These are phyloP conservation scores for Sakesphorus luctuosus DNA, from an alignment of 2,113 vertebrate genomes.

Conservation along the genomic window DNA sequence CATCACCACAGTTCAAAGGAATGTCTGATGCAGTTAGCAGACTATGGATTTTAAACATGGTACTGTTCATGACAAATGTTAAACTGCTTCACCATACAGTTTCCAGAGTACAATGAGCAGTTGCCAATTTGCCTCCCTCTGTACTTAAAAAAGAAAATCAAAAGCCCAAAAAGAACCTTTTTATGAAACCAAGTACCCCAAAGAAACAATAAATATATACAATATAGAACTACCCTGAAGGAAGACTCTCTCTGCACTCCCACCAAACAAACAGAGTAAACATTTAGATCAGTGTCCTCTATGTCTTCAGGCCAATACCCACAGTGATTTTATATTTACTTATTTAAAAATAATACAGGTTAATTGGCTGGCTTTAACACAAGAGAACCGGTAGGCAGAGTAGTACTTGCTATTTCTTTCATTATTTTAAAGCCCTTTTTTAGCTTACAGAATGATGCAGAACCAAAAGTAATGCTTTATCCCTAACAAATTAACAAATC, in stretches of 20 bases:
- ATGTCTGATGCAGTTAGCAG: not conserved
- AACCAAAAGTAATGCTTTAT: not conserved
- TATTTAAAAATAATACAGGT: not conserved
- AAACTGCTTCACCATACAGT: not conserved
- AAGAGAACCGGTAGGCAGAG: not conserved
- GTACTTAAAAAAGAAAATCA: not conserved
- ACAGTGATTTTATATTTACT: not conserved
- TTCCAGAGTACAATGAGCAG: not conserved
- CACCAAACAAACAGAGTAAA: not conserved
- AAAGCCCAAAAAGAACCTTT: not conserved
- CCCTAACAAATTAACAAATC: not conserved
- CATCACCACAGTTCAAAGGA: not conserved
- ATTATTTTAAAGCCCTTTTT: not conserved
- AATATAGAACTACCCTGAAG: not conserved
- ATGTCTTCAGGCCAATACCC: not conserved
- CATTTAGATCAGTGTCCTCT: not conserved
- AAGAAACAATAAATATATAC: not conserved
- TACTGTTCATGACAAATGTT: not conserved
- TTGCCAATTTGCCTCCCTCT: not conserved
- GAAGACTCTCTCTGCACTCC: not conserved
- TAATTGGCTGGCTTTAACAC: not conserved
- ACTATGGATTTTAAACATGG: not conserved
- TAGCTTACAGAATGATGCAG: not conserved
- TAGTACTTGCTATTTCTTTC: not conserved
- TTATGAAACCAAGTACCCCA: not conserved